phyloP scores from a whole-genome alignment of 2,113 vertebrate genomes.

The Procavia capensis region DNA sequence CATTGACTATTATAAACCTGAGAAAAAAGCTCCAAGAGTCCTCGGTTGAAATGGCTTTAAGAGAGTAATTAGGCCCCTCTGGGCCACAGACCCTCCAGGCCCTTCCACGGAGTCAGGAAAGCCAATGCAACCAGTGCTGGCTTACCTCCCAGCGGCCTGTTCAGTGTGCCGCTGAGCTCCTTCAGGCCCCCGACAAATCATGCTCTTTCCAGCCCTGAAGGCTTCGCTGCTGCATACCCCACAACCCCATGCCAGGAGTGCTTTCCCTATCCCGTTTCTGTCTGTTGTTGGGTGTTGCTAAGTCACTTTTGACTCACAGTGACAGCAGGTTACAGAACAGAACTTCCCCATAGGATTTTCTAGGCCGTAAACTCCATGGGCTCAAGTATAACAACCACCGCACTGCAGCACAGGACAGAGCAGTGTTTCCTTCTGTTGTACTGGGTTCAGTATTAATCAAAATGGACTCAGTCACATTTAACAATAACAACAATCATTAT shows the following conservation, averaged over 20 bases:
- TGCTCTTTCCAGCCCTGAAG: background rate
- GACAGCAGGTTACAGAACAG: background rate
- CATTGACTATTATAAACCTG: slow-evolving; percentile 80
- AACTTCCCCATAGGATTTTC: background rate
- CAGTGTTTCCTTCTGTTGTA: no score
- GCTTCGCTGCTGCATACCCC: background rate
- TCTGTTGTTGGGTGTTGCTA: background rate
- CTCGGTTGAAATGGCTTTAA: slow-evolving; percentile 60
- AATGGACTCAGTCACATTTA: no score
- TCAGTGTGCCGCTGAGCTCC: background rate
- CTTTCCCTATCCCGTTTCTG: background rate
- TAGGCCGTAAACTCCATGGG: no score
- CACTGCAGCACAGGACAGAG: no score
- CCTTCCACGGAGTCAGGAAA: slow-evolving; percentile 55
- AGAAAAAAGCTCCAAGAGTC: slow-evolving; percentile 60
- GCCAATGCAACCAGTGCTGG: background rate
- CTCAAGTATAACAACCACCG: no score
- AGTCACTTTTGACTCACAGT: background rate
- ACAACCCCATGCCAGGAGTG: fast-evolving
- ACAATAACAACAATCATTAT: no score
- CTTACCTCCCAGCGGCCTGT: background rate
- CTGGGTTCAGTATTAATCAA: no score
- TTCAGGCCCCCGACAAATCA: background rate
- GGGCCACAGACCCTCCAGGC: slow-evolving; percentile 46
- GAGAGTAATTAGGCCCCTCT: slow-evolving; percentile 75